phyloP scores from a whole-genome alignment of 2,797 vertebrate species.

The Danio aesculapii region DNA sequence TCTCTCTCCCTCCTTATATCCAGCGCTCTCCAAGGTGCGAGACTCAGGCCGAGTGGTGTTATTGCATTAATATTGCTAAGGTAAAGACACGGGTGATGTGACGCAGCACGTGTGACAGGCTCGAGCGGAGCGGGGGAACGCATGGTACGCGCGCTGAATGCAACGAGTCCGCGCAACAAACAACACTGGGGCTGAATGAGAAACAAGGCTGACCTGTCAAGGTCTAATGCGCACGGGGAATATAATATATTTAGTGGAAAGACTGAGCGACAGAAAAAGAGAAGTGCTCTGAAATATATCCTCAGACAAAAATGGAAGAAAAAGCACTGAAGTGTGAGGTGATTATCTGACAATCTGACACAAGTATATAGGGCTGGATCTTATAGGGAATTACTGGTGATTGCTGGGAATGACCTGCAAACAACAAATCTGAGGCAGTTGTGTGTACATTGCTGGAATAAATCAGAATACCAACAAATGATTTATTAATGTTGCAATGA shows the following conservation, averaged over 20 bases:
- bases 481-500: not conserved
- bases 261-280: conserved; percentile 10
- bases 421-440: not conserved
- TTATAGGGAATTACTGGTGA: not conserved
- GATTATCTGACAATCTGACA: conserved; percentile 22
- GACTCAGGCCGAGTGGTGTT: conserved; percentile 17
- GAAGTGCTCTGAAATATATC: conserved; percentile 16
- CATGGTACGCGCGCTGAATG: conserved; percentile 23
- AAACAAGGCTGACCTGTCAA: conserved; percentile 44
- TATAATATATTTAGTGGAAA: conserved; percentile 30
- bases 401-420: not conserved
- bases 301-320: conserved; percentile 19
- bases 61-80: conserved; percentile 46
- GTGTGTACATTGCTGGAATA: not conserved
- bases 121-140: not conserved
- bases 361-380: not conserved
- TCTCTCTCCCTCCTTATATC: conserved; percentile 5
- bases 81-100: conserved; percentile 44
- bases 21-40: not conserved
- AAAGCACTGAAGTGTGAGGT: conserved; percentile 5
- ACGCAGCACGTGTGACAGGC: conserved; percentile 6
- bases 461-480: not conserved
- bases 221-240: conserved; percentile 32
- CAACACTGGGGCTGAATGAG: conserved; percentile 43
- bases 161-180: conserved; percentile 11